A percentile compares a stretch with the other conserved stretches of the same genome.
Evolutionary conservation across 2,888 invertebrate genomes (phyloP).

Genomic region (Heliconius aoede): DNA sequence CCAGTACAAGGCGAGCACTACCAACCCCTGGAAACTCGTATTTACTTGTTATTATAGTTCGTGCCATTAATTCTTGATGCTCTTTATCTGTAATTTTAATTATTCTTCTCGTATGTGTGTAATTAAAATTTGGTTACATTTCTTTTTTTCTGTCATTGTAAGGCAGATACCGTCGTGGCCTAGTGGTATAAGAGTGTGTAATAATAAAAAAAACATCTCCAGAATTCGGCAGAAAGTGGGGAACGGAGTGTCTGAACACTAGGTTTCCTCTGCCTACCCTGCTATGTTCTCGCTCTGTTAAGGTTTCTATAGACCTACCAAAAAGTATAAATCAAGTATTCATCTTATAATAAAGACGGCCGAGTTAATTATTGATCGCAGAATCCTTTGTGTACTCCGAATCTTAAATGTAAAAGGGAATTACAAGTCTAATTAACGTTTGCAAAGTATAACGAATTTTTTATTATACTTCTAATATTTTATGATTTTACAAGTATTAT

Average conservation of each 20-base stretch:
- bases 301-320: not conserved
- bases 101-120: not conserved
- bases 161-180: not conserved
- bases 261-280: no score
- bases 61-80: slow-evolving; percentile 6
- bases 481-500: not conserved
- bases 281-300: no score
- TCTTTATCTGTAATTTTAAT: not conserved
- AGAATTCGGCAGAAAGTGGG: no score
- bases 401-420: slow-evolving; percentile 9
- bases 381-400: slow-evolving; percentile 25
- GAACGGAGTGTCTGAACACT: no score
- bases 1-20: slow-evolving; percentile 41
- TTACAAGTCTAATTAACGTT: slow-evolving; percentile 6
- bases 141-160: not conserved
- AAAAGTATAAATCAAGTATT: slow-evolving; percentile 26
- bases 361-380: slow-evolving; percentile 26
- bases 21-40: slow-evolving; percentile 23
- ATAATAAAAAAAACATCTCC: no score
- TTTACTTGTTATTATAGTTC: slow-evolving; percentile 22
- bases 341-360: slow-evolving; percentile 29
- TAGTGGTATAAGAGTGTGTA: not conserved
- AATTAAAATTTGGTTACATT: not conserved
- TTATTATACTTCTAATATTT: slow-evolving; percentile 1
- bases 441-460: not conserved